A percentile compares a stretch with the other conserved stretches of the same genome.
Conservation (phyloP, 1,140 invertebrate genomes). For the Manduca sexta region DNA sequence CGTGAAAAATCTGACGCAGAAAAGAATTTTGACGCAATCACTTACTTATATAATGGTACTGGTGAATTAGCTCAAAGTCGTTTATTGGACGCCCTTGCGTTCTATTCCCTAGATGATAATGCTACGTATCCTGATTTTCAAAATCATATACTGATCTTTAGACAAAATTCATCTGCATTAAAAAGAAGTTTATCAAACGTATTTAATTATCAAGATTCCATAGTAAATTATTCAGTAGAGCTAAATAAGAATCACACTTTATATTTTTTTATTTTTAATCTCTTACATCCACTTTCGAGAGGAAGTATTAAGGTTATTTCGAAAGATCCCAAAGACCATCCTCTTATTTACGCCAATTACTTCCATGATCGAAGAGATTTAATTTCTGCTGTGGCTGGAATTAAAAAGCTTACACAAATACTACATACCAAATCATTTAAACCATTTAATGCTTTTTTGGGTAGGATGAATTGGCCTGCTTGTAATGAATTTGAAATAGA, state of each 20-base stretch:
- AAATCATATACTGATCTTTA: slow-evolving; percentile 14
- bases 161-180: slow-evolving; percentile 11
- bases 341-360: slow-evolving; percentile 86
- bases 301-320: slow-evolving; percentile 51
- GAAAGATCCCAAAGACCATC: slow-evolving; percentile 66
- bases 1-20: slow-evolving; percentile 2
- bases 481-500: slow-evolving; percentile 60
- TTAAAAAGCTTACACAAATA: slow-evolving; percentile 45
- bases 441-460: slow-evolving; percentile 41
- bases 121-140: slow-evolving; percentile 35
- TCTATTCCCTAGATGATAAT: slow-evolving; percentile 21
- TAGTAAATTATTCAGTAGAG: slow-evolving; percentile 42
- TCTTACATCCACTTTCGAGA: slow-evolving; percentile 62
- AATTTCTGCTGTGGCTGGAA: slow-evolving; percentile 76
- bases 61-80: slow-evolving; percentile 23
- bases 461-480: slow-evolving; percentile 44
- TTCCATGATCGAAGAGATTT: slow-evolving; percentile 81
- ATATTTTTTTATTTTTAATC: slow-evolving; percentile 40
- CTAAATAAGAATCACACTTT: slow-evolving; percentile 44
- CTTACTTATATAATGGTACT: slow-evolving; percentile 26
- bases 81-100: slow-evolving; percentile 22
- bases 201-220: slow-evolving; percentile 36
- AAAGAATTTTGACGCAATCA: slow-evolving; percentile 12
- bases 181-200: background rate
- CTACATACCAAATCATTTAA: slow-evolving; percentile 54